These are phyloP conservation scores for Zoroaster sp. DNA, from an alignment of 53 echinoderm and acorn worm species.

Conservation along the genomic window DNA sequence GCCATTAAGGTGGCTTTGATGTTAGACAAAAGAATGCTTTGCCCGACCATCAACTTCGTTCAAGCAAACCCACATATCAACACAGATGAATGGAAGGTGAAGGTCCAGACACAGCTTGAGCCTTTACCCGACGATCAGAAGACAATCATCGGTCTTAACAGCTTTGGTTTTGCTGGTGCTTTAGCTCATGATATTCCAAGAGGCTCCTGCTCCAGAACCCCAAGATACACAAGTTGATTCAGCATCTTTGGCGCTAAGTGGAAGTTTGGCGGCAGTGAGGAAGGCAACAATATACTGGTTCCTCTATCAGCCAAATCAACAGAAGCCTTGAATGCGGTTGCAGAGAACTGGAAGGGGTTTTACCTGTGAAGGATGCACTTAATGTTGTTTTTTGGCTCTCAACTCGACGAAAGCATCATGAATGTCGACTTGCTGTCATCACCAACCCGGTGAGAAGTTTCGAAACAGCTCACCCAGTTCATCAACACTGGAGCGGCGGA, in stretches of 20 bases:
- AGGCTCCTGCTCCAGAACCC: conserved; percentile 54
- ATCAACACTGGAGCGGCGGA: conserved; percentile 46
- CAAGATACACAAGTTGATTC: not conserved
- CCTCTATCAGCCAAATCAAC: too few species aligned
- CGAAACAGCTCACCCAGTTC: not conserved
- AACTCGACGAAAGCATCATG: conserved; percentile 78
- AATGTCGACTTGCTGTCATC: conserved; percentile 76
- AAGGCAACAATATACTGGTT: conserved; percentile 71
- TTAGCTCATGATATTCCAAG: conserved; percentile 86
- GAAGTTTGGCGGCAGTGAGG: conserved; percentile 71
- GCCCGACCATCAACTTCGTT: conserved; percentile 89
- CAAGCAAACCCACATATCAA: conserved; percentile 77
- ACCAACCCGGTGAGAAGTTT: conserved; percentile 64
- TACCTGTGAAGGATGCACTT: conserved; percentile 69
- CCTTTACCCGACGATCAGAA: conserved; percentile 62
- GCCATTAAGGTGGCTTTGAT: conserved; percentile 92
- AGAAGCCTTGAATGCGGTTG: too few species aligned
- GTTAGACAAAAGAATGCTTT: conserved; percentile 81
- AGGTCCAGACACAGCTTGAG: conserved; percentile 73
- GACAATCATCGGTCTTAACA: conserved; percentile 84
- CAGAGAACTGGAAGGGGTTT: conserved; percentile 74
- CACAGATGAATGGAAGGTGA: conserved; percentile 67
- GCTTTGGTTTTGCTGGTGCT: conserved; percentile 95
- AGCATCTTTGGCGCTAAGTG: conserved; percentile 39
- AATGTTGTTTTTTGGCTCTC: conserved; percentile 82